Evolutionary conservation across 2,113 vertebrate genomes (phyloP).

Genomic region (Antennarius striatus): DNA sequence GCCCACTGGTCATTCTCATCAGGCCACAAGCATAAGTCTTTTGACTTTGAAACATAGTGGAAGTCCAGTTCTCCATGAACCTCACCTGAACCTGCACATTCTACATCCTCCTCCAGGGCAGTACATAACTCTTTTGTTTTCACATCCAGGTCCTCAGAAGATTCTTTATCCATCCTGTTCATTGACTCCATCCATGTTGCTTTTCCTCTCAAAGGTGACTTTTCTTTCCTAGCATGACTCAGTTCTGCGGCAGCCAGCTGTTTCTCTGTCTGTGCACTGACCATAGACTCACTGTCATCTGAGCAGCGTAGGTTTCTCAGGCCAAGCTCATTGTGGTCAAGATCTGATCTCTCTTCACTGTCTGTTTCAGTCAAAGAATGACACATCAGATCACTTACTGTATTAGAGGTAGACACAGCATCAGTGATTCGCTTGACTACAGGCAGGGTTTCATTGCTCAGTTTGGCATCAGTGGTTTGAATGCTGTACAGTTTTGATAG

Average conservation of each 20-base stretch:
- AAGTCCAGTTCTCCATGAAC: constrained; percentile 72
- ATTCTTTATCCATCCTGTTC: constrained; percentile 38
- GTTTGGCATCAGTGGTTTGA: constrained; percentile 32
- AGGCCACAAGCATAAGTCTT: constrained; percentile 71
- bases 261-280: constrained; percentile 58
- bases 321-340: constrained; percentile 75
- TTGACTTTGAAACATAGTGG: constrained; percentile 61
- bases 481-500: constrained; percentile 60
- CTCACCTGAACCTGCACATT: constrained; percentile 33
- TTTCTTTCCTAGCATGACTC: constrained; percentile 62
- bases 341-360: constrained; percentile 25
- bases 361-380: constrained; percentile 51
- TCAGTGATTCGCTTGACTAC: constrained; percentile 27
- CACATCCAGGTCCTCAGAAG: constrained; percentile 55
- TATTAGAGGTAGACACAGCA: constrained; percentile 26
- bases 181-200: constrained; percentile 6
- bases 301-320: constrained; percentile 71
- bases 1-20: constrained; percentile 82
- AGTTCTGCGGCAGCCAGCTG: constrained; percentile 68
- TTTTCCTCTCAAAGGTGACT: constrained; percentile 50
- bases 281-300: constrained; percentile 50
- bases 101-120: constrained; percentile 64
- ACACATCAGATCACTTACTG: constrained; percentile 5
- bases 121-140: constrained; percentile 71
- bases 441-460: constrained; percentile 11